Evolutionary conservation across 1,140 invertebrate species (phyloP).

Genomic region (Marisa cornuarietis): DNA sequence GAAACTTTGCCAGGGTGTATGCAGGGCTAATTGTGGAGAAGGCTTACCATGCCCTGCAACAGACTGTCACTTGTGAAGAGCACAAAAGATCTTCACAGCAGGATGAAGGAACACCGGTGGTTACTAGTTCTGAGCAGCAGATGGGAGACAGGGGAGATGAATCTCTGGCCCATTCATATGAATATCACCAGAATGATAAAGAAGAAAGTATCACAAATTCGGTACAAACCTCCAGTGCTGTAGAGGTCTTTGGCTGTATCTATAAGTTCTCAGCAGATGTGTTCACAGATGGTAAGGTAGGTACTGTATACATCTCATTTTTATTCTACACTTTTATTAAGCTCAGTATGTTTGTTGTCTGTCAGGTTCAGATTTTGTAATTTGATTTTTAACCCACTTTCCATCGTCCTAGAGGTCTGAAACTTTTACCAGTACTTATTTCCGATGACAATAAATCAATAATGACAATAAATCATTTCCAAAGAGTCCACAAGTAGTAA

Average conservation of each 20-base stretch:
- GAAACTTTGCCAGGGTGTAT: conserved; percentile 1
- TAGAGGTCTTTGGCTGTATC: conserved; percentile 33
- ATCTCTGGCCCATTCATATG: not conserved
- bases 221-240: conserved; percentile 3
- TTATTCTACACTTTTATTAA: not conserved
- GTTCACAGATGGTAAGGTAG: conserved; percentile 59
- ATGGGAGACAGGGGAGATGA: conserved; percentile 4
- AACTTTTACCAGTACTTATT: too few relatives aligned
- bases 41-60: not conserved
- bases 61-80: conserved; percentile 4
- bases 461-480: too few relatives aligned
- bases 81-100: too few relatives aligned
- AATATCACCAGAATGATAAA: not conserved
- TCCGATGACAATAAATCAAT: too few relatives aligned
- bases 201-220: not conserved
- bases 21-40: not conserved
- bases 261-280: conserved; percentile 44
- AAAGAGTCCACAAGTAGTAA: too few relatives aligned
- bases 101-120: not conserved
- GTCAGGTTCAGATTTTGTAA: not conserved
- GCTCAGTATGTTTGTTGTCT: not conserved
- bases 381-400: too few relatives aligned
- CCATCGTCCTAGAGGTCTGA: too few relatives aligned
- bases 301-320: conserved; percentile 11
- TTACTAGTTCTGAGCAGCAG: not conserved